phyloP scores from a whole-genome alignment of 2,888 invertebrate genomes.

The Diplolepis rosae region DNA sequence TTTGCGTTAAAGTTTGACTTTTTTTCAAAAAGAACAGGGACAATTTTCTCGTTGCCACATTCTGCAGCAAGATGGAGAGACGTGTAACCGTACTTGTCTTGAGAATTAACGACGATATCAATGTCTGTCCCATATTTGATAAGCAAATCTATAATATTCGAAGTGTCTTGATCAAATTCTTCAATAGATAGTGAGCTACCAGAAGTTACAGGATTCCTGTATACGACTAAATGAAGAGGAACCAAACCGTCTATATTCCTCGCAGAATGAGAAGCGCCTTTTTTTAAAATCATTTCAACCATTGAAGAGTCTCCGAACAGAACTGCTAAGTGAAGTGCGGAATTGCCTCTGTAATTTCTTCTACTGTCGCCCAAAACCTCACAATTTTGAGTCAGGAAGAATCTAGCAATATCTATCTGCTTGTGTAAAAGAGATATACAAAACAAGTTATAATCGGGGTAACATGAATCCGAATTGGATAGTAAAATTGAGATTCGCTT shows the following conservation, averaged over 20 bases:
- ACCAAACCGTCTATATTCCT: background rate
- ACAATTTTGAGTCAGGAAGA: background rate
- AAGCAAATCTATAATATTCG: background rate
- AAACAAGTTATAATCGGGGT: background rate
- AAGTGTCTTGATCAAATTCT: background rate
- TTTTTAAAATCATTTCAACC: background rate
- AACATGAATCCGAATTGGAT: background rate
- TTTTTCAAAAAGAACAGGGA: background rate
- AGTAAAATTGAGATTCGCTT: background rate
- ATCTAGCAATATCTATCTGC: background rate
- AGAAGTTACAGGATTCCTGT: background rate
- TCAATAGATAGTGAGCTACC: background rate
- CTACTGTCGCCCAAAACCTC: conserved; percentile 66
- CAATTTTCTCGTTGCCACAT: background rate
- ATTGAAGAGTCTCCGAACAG: conserved; percentile 62
- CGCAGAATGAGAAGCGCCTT: background rate
- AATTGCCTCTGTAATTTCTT: conserved; percentile 84
- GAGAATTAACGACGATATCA: conserved; percentile 79
- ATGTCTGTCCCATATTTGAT: background rate
- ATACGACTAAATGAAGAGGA: background rate
- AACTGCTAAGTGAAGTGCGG: conserved; percentile 88
- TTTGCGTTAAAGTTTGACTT: conserved; percentile 7
- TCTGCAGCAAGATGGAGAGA: background rate
- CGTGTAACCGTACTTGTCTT: conserved; percentile 87
- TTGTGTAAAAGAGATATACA: background rate